Conservation (phyloP, 2,888 invertebrate species). For the Creontiades dilutus region DNA sequence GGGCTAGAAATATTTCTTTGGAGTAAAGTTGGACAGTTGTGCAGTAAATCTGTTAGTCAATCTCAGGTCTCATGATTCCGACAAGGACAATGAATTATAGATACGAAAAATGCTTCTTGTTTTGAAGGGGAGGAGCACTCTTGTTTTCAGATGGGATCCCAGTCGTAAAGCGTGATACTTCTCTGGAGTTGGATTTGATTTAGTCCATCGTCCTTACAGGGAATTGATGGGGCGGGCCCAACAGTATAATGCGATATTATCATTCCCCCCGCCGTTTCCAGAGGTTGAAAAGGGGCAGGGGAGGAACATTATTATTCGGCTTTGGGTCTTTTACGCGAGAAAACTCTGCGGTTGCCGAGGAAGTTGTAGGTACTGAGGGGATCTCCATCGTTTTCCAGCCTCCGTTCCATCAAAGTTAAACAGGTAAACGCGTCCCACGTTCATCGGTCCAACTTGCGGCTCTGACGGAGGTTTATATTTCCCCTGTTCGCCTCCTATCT, state of each 20-base stretch:
- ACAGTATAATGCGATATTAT: constrained; percentile 27
- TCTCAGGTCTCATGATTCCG: no score
- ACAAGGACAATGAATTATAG: no score
- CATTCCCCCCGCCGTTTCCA: background rate
- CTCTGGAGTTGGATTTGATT: background rate
- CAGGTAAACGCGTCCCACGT: constrained; percentile 13
- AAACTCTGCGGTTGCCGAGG: background rate
- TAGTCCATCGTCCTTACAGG: background rate
- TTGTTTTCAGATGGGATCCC: no score
- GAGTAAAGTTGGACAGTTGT: no score
- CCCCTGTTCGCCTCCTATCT: background rate
- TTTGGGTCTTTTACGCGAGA: background rate
- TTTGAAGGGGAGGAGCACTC: no score
- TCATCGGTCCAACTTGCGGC: background rate
- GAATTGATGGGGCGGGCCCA: background rate
- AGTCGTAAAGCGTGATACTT: background rate
- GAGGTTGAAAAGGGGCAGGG: background rate
- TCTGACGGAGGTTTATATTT: constrained; percentile 40
- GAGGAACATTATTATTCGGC: constrained; percentile 12
- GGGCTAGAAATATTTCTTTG: no score
- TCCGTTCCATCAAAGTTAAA: background rate
- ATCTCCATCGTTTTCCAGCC: background rate
- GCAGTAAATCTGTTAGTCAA: no score
- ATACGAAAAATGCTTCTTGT: no score
- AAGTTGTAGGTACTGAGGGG: background rate